Conservation (phyloP, 2,113 vertebrate genomes). For the Brachionichthys hirsutus region DNA sequence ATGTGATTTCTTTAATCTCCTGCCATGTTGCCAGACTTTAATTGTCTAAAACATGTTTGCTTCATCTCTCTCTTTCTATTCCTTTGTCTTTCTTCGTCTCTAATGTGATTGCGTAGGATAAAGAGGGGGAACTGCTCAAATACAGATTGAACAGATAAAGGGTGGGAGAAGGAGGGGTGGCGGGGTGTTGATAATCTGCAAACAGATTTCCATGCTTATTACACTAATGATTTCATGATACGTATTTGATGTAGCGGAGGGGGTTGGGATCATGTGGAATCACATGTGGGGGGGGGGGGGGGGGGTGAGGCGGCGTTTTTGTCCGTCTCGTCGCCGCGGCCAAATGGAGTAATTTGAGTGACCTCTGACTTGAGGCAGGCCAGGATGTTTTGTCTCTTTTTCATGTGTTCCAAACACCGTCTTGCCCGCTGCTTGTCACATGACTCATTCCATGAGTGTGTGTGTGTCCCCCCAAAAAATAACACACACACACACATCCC, state of each 20-base stretch:
- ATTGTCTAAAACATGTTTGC: constrained; percentile 31
- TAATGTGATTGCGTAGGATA: constrained; percentile 74
- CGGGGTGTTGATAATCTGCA: constrained; percentile 90
- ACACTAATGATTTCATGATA: constrained; percentile 97
- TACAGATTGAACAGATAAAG: constrained; percentile 83
- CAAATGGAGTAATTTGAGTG: constrained; percentile 97
- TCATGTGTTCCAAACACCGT: constrained; percentile 15
- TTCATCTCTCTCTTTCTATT: constrained; percentile 23
- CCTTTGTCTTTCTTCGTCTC: constrained; percentile 23
- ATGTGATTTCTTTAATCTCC: constrained; percentile 2
- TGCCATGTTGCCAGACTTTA: constrained; percentile 12
- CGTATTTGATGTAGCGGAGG: constrained; percentile 86
- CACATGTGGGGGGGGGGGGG: neutral
- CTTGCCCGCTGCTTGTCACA: constrained; percentile 64
- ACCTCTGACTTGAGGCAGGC: constrained; percentile 91
- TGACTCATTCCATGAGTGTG: constrained; percentile 19
- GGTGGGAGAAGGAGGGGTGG: constrained; percentile 66
- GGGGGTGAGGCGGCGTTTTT: constrained; percentile 64
- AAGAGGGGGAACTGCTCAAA: constrained; percentile 84
- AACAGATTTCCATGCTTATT: constrained; percentile 99
- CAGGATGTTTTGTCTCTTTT: constrained; percentile 72
- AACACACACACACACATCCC: constrained; percentile 64
- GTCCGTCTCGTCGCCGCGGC: constrained; percentile 79
- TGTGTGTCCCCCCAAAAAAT: constrained; percentile 54
- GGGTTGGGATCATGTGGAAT: constrained; percentile 37